Conservation (phyloP, 2,888 invertebrate species). For the Cryptocephalus primarius region DNA sequence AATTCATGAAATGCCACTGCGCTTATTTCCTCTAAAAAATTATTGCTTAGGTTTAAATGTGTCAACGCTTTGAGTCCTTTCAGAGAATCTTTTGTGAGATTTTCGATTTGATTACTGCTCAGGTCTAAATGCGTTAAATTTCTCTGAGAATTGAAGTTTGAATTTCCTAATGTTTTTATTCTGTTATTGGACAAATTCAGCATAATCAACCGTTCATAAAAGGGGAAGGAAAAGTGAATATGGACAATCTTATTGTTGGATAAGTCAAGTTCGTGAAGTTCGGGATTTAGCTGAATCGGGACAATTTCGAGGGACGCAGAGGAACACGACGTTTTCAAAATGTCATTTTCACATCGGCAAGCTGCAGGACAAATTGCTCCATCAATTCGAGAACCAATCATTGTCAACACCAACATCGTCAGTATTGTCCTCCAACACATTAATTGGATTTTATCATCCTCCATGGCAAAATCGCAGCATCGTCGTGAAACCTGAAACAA, state of each 20-base stretch:
- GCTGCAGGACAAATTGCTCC: constrained; percentile 57
- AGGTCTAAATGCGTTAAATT: constrained; percentile 65
- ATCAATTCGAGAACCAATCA: constrained; percentile 27
- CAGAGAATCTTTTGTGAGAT: constrained; percentile 64
- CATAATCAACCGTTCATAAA: constrained; percentile 68
- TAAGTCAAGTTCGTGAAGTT: constrained; percentile 70
- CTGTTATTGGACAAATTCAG: constrained; percentile 76
- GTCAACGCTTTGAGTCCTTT: constrained; percentile 58
- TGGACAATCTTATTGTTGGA: constrained; percentile 73
- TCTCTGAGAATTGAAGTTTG: constrained; percentile 69
- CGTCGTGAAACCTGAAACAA: constrained; percentile 35
- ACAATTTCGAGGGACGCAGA: constrained; percentile 72
- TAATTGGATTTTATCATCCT: constrained; percentile 33
- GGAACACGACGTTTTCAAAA: constrained; percentile 65
- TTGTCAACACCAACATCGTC: constrained; percentile 37
- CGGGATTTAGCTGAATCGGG: constrained; percentile 82
- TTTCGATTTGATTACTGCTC: constrained; percentile 62
- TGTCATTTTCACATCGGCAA: constrained; percentile 73
- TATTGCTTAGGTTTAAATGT: constrained; percentile 63
- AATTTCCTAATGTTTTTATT: constrained; percentile 67
- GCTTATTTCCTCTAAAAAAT: constrained; percentile 64
- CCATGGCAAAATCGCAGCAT: constrained; percentile 33
- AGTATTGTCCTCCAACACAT: constrained; percentile 34
- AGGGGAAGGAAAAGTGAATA: constrained; percentile 65
- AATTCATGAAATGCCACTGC: constrained; percentile 69